Evolutionary conservation across 2,888 invertebrate genomes (phyloP), one percentile per base, ranked within the genome.

Genomic region (Acrobasis repandana): DNA sequence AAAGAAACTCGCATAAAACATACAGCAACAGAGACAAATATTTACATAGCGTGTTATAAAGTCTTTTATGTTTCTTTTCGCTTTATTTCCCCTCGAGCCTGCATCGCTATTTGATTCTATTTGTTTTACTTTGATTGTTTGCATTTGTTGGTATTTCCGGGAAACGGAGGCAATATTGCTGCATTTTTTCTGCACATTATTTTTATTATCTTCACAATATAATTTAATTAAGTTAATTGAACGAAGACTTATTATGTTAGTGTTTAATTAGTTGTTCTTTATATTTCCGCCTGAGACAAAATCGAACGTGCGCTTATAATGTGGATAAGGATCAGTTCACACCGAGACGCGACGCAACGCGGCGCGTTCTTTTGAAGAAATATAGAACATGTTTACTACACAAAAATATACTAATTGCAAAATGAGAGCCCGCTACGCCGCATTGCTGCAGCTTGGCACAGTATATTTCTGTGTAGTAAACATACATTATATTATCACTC

Each of bases 101-200:
- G 49, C 4, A 4, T 49, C 49, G 28, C 28, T 28, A 49, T 16
- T 49, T 49, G 49, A 49, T 49, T 49, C 28, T 28, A 50, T 50
- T 50, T 50, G 50, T 50, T 50, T 48, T 28, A n/a, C 50, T 50
- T 50, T 50, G 28, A 50, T 50, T 50, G 28, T 28, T 43, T 43
- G 38, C 38, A 11, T 3, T 18, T 49, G 20, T 33, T 50, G 18
- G 18, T 48, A 50, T 50, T 33, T n/a, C 1, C 10, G 28, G 20
- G 14, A 50, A 28, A n/a, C n/a, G 5, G 1, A 6, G 50, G 14
- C 11, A n/a, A 43, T 43, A 5, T 11, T 43, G 14, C n/a, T n/a
- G 5, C 14, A 43, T n/a, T 43, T 14, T 14, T 43, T 1, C 43
- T 43, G 43, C 11, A 43, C 11, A 38, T 38, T 43, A 11, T 43